phyloP scores from a whole-genome alignment of 2,797 vertebrate species.

The Rachycentron canadum region DNA sequence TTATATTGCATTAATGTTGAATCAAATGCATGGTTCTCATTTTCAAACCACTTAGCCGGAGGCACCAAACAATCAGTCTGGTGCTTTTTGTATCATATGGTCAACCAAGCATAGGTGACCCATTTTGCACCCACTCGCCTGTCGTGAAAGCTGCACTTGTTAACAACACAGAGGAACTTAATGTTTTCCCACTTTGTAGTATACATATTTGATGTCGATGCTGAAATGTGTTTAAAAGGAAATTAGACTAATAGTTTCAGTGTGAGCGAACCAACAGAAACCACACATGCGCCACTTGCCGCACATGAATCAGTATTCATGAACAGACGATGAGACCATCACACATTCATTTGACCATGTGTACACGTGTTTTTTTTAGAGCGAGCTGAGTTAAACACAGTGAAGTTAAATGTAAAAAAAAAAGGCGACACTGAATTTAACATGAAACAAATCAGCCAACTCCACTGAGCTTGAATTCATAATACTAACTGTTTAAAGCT shows the following conservation, averaged over 20 bases:
- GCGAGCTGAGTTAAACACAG: too few relatives aligned
- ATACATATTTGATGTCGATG: not conserved
- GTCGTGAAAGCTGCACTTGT: constrained; percentile 32
- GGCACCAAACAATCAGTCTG: constrained; percentile 1
- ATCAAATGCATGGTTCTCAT: constrained; percentile 7
- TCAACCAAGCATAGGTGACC: constrained; percentile 26
- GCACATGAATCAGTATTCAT: too few relatives aligned
- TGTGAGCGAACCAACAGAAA: not conserved
- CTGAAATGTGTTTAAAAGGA: not conserved
- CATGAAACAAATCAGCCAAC: too few relatives aligned
- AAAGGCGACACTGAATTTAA: too few relatives aligned
- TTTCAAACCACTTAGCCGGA: constrained; percentile 32
- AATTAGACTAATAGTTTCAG: not conserved
- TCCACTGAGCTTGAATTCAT: too few relatives aligned
- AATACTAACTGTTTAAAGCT: too few relatives aligned
- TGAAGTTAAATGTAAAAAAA: too few relatives aligned
- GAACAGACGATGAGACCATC: too few relatives aligned
- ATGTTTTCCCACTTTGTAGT: not conserved
- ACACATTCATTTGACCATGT: too few relatives aligned
- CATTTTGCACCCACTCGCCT: constrained; percentile 24
- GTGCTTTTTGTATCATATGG: constrained; percentile 18
- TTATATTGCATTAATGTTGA: constrained; percentile 18
- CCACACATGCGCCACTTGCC: too few relatives aligned
- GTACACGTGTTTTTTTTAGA: too few relatives aligned
- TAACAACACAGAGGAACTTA: not conserved